Evolutionary conservation across 2,797 vertebrate genomes (phyloP).

Genomic region (Eleutherodactylus coqui): DNA sequence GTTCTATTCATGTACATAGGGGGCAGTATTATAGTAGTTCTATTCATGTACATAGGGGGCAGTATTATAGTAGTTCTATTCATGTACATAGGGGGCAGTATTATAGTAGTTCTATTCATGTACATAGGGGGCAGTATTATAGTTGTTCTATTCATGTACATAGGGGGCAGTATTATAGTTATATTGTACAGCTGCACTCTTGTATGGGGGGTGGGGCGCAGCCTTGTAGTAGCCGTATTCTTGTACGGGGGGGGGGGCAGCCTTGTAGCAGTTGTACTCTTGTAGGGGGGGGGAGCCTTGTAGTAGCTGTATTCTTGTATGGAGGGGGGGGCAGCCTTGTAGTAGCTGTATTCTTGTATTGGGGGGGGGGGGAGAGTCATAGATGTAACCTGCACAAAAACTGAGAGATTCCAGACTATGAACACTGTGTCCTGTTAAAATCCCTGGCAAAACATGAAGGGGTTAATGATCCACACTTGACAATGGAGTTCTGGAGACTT

Average conservation of each 20-base stretch:
- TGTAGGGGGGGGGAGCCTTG: no score
- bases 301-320: no score
- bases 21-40: neutral
- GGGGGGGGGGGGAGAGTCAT: no score
- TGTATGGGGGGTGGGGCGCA: no score
- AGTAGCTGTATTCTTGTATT: no score
- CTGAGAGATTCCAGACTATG: no score
- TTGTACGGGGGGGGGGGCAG: neutral
- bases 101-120: constrained; percentile 13
- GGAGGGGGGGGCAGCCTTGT: no score
- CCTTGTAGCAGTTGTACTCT: neutral
- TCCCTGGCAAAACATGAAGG: neutral
- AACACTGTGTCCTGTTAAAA: no score
- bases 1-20: neutral
- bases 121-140: constrained; percentile 3
- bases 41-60: neutral
- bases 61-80: constrained; percentile 16
- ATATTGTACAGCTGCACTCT: no score
- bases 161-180: neutral
- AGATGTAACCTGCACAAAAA: neutral
- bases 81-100: constrained; percentile 3
- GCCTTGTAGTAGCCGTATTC: no score
- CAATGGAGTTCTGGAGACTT: neutral
- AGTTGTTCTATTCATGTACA: neutral
- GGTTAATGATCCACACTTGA: neutral